Conservation (phyloP, 1,140 invertebrate genomes). For the Drosophila gunungcola region DNA sequence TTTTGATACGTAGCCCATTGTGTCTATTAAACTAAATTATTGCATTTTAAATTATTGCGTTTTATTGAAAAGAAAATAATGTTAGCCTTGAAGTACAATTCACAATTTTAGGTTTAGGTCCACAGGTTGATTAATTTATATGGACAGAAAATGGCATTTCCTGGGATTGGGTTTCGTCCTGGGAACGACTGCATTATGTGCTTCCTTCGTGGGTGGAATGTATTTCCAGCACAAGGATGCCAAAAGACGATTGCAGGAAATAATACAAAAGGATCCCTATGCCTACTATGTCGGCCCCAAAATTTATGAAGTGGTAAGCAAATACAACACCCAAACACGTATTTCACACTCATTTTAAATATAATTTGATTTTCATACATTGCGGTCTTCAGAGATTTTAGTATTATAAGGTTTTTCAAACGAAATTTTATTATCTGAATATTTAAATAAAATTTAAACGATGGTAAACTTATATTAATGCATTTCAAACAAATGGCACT, state of each 20-base stretch:
- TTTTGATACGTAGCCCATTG: not conserved
- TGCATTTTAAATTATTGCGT: not conserved
- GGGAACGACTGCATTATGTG: conserved; percentile 16
- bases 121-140: not conserved
- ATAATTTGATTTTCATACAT: too few species aligned
- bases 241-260: conserved; percentile 26
- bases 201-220: conserved; percentile 54
- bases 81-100: conserved; percentile 11
- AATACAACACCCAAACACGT: too few species aligned
- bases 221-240: conserved; percentile 67
- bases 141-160: conserved; percentile 45
- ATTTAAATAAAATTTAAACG: not conserved
- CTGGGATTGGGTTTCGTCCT: conserved; percentile 40
- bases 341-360: too few species aligned
- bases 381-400: too few species aligned
- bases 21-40: too few species aligned
- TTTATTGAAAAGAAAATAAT: too few species aligned
- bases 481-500: too few species aligned
- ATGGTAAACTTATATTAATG: too few species aligned
- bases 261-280: conserved; percentile 68
- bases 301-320: conserved; percentile 56
- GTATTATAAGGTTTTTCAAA: too few species aligned
- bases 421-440: too few species aligned
- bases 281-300: conserved; percentile 68
- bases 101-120: not conserved